Evolutionary conservation across 2,888 invertebrate species (phyloP).

Genomic region (Leptothorax acervorum): DNA sequence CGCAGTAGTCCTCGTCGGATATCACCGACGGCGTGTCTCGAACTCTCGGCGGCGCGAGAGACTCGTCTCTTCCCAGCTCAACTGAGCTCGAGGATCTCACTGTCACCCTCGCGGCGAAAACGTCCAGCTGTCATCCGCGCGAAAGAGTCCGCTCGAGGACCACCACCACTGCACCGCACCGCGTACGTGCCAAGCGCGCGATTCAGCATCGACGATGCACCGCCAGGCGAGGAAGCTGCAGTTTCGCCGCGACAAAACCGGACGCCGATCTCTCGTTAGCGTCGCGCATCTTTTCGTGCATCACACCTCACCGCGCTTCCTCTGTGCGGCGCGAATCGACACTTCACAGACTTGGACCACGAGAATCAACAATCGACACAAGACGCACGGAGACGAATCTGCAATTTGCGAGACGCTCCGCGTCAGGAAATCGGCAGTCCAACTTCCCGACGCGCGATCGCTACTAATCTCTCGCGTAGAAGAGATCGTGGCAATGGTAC

Average conservation of each 20-base stretch:
- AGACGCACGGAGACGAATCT: background rate
- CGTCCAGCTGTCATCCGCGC: slow-evolving; percentile 70
- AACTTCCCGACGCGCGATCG: slow-evolving; percentile 10
- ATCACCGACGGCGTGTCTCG: slow-evolving; percentile 37
- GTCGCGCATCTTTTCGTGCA: slow-evolving; percentile 53
- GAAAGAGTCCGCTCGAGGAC: slow-evolving; percentile 62
- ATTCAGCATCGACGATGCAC: slow-evolving; percentile 65
- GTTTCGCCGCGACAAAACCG: slow-evolving; percentile 59
- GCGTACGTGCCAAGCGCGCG: slow-evolving; percentile 54
- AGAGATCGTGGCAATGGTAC: background rate
- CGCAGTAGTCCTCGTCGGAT: slow-evolving; percentile 69
- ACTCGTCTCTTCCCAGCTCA: slow-evolving; percentile 61
- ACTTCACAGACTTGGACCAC: slow-evolving; percentile 37
- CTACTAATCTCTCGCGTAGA: background rate
- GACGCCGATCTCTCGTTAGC: slow-evolving; percentile 64
- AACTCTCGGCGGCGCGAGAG: slow-evolving; percentile 42
- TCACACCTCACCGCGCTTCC: background rate
- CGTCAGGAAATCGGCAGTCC: background rate
- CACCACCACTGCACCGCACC: background rate
- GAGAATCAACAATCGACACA: background rate
- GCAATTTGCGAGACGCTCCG: slow-evolving; percentile 15
- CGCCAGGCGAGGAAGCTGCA: slow-evolving; percentile 51
- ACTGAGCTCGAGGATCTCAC: slow-evolving; percentile 60
- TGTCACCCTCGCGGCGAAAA: slow-evolving; percentile 64
- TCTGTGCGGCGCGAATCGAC: background rate